phyloP scores from a whole-genome alignment of 2,113 vertebrate species.

The Amblyopsis rosae region DNA sequence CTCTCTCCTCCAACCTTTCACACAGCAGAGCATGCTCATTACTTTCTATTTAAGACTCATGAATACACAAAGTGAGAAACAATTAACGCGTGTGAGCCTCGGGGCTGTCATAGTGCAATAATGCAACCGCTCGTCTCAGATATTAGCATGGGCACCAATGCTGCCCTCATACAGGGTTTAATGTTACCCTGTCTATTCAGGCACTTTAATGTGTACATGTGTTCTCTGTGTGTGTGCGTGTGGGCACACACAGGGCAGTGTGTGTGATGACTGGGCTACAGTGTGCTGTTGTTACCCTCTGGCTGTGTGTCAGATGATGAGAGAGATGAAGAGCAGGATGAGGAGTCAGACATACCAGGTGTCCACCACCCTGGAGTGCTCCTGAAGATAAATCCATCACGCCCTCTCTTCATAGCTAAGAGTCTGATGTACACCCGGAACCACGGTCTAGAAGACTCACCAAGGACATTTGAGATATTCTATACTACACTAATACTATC shows the following conservation, averaged over 20 bases:
- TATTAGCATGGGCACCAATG: neutral
- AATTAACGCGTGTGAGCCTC: neutral
- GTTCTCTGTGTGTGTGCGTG: neutral
- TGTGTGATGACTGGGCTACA: constrained; percentile 77
- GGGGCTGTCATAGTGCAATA: neutral
- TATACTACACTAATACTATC: no score
- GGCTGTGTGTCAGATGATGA: constrained; percentile 80
- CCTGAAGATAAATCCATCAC: constrained; percentile 40
- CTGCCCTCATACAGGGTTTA: neutral
- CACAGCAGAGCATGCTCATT: neutral
- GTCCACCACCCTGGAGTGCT: constrained; percentile 62
- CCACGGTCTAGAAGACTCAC: no score
- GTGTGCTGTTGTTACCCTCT: constrained; percentile 81
- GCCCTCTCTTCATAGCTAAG: constrained; percentile 4
- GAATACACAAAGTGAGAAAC: neutral
- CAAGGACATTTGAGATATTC: no score
- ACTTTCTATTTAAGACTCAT: neutral
- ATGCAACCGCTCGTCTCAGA: neutral
- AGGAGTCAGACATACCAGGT: constrained; percentile 75
- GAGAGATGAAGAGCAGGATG: constrained; percentile 77
- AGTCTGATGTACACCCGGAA: neutral
- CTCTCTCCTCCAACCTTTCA: neutral
- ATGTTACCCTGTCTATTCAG: neutral
- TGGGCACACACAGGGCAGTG: constrained; percentile 69
- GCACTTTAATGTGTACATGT: neutral